Conservation (phyloP, 1,140 invertebrate species). For the Drosophila littoralis region DNA sequence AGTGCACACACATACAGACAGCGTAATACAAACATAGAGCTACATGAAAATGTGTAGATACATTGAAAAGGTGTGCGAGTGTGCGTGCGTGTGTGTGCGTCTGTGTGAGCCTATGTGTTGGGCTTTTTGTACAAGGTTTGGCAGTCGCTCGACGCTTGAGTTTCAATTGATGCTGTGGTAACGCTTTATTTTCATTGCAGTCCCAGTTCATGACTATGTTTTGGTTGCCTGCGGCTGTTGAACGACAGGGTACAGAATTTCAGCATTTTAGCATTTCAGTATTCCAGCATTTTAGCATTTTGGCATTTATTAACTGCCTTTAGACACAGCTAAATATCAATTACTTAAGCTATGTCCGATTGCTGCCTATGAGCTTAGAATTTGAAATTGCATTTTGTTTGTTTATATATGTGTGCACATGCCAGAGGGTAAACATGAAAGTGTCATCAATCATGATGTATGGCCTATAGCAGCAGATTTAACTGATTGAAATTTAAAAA, state of each 20-base stretch:
- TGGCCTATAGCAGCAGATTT: constrained; percentile 27
- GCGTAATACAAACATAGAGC: constrained; percentile 26
- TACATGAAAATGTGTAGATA: constrained; percentile 50
- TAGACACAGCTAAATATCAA: constrained; percentile 68
- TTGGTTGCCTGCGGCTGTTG: constrained; percentile 32
- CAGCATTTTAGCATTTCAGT: constrained; percentile 27
- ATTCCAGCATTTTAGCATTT: constrained; percentile 33
- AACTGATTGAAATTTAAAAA: constrained; percentile 31
- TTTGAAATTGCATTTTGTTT: constrained; percentile 43
- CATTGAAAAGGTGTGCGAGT: constrained; percentile 75
- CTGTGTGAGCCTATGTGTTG: constrained; percentile 22
- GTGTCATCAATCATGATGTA: constrained; percentile 62
- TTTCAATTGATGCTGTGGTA: constrained; percentile 79
- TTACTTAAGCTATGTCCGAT: constrained; percentile 61
- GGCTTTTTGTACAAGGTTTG: constrained; percentile 52
- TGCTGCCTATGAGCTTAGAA: constrained; percentile 8
- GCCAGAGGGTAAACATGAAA: constrained; percentile 39
- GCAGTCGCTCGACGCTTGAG: constrained; percentile 60
- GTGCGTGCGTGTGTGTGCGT: constrained; percentile 28
- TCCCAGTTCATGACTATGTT: constrained; percentile 22
- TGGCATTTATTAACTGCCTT: constrained; percentile 64
- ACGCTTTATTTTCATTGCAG: constrained; percentile 77
- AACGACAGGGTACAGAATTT: constrained; percentile 10
- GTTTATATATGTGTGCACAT: constrained; percentile 23
- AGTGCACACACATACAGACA: constrained; percentile 51